These are phyloP conservation scores for Lottia gigantea DNA, from an alignment of 2,888 invertebrate species.

Conservation along the genomic window DNA sequence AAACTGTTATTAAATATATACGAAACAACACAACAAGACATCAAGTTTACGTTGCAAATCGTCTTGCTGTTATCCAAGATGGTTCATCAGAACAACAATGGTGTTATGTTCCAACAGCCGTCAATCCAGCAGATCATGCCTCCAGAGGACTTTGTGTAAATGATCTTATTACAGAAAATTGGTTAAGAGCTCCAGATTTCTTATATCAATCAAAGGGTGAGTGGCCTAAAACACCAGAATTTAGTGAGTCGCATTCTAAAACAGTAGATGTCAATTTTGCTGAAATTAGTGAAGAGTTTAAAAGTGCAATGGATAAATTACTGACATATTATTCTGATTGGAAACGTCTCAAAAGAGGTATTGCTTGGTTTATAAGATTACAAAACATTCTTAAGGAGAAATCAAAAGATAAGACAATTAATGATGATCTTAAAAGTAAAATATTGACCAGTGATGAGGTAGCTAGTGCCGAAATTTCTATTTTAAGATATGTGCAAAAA, in stretches of 20 bases:
- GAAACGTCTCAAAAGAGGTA: too few relatives aligned
- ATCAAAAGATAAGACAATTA: background rate
- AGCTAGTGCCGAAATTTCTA: background rate
- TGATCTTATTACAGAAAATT: conserved; percentile 19
- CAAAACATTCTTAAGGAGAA: too few relatives aligned
- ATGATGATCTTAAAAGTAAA: background rate
- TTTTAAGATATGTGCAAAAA: conserved; percentile 1
- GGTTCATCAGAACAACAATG: conserved; percentile 25
- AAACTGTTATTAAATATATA: conserved; percentile 19
- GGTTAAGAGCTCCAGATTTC: conserved; percentile 32
- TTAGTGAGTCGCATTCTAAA: background rate
- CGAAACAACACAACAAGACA: conserved; percentile 7
- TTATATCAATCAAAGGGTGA: conserved; percentile 12
- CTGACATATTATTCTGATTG: too few relatives aligned
- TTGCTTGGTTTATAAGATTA: too few relatives aligned
- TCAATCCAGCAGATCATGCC: conserved; percentile 32
- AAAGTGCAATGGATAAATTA: too few relatives aligned
- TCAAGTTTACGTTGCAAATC: conserved; percentile 19
- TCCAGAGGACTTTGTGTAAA: conserved; percentile 27
- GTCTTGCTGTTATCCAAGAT: conserved; percentile 10
- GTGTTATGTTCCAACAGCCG: conserved; percentile 23
- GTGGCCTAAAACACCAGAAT: conserved; percentile 6
- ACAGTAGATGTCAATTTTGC: too few relatives aligned
- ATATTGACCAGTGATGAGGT: background rate
- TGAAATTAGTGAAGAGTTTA: too few relatives aligned